A percentile compares a stretch with the other conserved stretches of the same genome.
These are phyloP conservation scores for Patiria miniata DNA, from an alignment of 35 echinoderm and acorn worm species.

Conservation along the genomic window DNA sequence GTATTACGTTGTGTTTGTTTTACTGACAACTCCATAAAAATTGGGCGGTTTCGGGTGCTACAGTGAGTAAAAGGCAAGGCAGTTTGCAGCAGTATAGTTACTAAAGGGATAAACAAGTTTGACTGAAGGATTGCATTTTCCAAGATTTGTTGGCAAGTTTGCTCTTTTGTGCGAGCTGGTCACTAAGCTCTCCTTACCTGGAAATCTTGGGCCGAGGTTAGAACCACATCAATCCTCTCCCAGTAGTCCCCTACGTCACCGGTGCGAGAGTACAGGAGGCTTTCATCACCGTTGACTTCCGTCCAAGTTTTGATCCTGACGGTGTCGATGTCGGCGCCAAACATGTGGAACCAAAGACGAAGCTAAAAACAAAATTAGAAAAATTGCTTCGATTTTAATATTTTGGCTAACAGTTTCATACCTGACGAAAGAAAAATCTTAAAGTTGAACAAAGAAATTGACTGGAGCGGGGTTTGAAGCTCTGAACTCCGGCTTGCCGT, in stretches of 20 bases:
- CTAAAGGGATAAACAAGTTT: too few species aligned
- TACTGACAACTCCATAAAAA: too few species aligned
- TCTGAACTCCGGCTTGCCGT: too few species aligned
- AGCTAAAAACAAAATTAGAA: slow-evolving; percentile 22
- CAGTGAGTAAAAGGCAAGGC: too few species aligned
- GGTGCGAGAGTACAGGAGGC: slow-evolving; percentile 3
- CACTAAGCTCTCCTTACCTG: slow-evolving; percentile 35
- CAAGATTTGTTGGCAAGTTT: neutral
- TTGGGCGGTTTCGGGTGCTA: too few species aligned
- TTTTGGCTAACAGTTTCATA: too few species aligned
- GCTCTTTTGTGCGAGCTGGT: too few species aligned
- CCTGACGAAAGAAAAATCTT: too few species aligned
- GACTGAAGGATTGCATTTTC: neutral
- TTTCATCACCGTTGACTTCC: slow-evolving; percentile 4
- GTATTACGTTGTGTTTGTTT: too few species aligned
- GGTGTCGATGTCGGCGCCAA: slow-evolving; percentile 49
- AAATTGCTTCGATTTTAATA: neutral
- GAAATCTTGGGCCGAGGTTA: slow-evolving; percentile 27
- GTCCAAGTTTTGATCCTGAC: slow-evolving; percentile 48
- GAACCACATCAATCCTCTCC: slow-evolving; percentile 40
- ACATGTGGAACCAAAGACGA: slow-evolving; percentile 71
- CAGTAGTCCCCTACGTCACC: slow-evolving; percentile 52
- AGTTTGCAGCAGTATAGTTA: too few species aligned
- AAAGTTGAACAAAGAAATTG: too few species aligned
- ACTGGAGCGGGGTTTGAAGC: too few species aligned